Base-by-base conservation (phyloP, 2,797 vertebrate genomes). In the Ctenopoma kingsleyae region DNA sequence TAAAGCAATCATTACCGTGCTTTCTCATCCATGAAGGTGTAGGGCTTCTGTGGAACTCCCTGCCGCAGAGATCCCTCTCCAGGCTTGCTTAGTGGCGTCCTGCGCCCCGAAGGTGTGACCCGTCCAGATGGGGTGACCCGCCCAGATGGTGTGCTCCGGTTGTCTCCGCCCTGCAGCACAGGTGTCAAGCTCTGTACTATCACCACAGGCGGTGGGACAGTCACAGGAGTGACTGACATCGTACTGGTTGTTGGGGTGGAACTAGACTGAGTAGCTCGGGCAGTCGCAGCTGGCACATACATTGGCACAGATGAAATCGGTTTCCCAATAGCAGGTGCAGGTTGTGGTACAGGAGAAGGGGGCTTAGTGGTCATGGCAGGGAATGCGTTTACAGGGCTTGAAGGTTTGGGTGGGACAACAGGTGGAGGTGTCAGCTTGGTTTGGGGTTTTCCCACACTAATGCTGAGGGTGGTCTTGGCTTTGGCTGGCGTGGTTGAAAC, bases 11-110 rank as follows among this genome's bases (percentile, higher is more conserved):
- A 15, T 71, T 68, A 97, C 98, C 98, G 97, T 53, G 97, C 96
- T 85, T 98, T 99, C 90, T 99, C 98, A 0, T 99, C 98, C 95
- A 99, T 94, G 83, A 99, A 99, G 7, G 98, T 99, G 71, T 99
- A 99, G 0, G 98, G 98, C 82, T 99, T 99, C 91, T 99, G 98
- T 35, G 97, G 97, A 15, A 96, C 94, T 0, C 97, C 98, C 81
- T 97, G 97, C 25, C 97, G 94, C 58, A 99, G 89, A 1, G 93
- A 87, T 0, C 93, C 93, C 46, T 96, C 95, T 58, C 93, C 89
- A 27, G 91, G 62, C 51, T 90, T 93, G 15, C 87, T 89, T 60
- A 92, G 25, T 0, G 94, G 94, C 0, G 93, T 94, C 76, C 89
- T 92, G 52, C 93, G 93, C 36, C 94, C 94, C 0, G 92, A 93